phyloP scores from a whole-genome alignment of 1,140 invertebrate genomes.

The Aphidius gifuensis region DNA sequence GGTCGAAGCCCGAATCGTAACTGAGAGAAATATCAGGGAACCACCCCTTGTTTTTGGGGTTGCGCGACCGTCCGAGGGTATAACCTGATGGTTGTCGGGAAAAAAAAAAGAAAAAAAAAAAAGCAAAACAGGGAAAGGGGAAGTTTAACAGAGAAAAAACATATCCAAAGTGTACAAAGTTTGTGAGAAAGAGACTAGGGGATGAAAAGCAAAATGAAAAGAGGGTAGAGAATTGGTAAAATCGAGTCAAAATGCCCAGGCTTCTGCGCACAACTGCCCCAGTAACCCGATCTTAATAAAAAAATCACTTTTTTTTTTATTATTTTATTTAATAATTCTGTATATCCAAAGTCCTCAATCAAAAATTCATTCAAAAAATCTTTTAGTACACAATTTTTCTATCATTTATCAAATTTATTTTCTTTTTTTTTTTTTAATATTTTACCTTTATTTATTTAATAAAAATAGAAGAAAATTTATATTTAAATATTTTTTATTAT shows the following conservation, averaged over 20 bases:
- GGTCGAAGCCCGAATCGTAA: constrained; percentile 36
- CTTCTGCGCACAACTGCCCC: constrained; percentile 51
- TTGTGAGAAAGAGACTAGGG: neutral
- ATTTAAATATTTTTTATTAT: too few species aligned
- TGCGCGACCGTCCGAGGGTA: constrained; percentile 22
- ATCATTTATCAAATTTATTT: too few species aligned
- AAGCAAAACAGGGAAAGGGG: constrained; percentile 18
- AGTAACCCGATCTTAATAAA: constrained; percentile 23
- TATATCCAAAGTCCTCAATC: constrained; percentile 10
- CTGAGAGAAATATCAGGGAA: constrained; percentile 36
- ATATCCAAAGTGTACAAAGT: neutral
- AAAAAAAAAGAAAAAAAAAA: constrained; percentile 4
- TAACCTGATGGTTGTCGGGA: neutral
- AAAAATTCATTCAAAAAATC: too few species aligned
- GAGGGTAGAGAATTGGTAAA: constrained; percentile 24
- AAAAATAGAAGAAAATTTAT: too few species aligned
- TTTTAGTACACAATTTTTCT: too few species aligned
- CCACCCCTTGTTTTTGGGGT: constrained; percentile 42
- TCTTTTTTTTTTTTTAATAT: too few species aligned
- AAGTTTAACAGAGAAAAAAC: neutral
- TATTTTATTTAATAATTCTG: too few species aligned
- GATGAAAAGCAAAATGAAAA: constrained; percentile 4
- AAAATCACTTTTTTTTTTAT: neutral
- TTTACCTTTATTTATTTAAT: too few species aligned
- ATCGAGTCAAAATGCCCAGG: constrained; percentile 31